Conservation (phyloP, 2,113 vertebrate genomes). For the Serinus canaria region DNA sequence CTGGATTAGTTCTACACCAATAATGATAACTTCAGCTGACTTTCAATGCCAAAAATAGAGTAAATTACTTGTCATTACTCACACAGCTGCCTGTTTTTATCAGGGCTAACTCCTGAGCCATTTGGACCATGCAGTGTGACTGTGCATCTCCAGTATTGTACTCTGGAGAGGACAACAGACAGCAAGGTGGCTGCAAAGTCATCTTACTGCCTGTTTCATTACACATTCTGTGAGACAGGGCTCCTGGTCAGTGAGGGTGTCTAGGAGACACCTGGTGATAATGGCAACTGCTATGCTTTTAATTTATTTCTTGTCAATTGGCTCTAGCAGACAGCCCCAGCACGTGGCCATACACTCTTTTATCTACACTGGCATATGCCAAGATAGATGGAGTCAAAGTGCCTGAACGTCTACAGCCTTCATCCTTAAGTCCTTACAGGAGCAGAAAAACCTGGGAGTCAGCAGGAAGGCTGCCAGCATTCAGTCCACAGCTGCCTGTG, state of each 20-base stretch:
- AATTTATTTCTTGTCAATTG: not conserved
- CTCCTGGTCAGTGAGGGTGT: not conserved
- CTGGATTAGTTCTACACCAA: not conserved
- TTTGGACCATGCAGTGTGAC: not conserved
- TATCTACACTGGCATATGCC: constrained; percentile 64
- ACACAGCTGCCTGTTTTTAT: not conserved
- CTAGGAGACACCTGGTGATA: not conserved
- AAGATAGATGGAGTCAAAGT: constrained; percentile 39
- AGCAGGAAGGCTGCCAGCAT: constrained; percentile 19
- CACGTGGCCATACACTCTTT: not conserved
- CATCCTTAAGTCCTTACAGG: constrained; percentile 34
- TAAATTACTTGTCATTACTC: not conserved
- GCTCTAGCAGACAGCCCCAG: not conserved
- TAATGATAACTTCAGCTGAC: not conserved
- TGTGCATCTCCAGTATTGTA: not conserved
- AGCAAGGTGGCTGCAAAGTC: not conserved
- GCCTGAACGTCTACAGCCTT: constrained; percentile 7
- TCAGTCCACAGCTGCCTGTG: not conserved
- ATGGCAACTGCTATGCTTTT: not conserved
- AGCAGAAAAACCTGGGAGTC: constrained; percentile 33
- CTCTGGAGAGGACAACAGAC: not conserved
- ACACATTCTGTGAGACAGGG: rapidly evolving
- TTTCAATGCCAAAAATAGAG: not conserved
- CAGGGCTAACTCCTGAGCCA: not conserved
- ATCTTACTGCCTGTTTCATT: not conserved